Evolutionary conservation across 2,113 vertebrate genomes (phyloP), one percentile per base, ranked within the genome.

Genomic region (Heliornis fulica): DNA sequence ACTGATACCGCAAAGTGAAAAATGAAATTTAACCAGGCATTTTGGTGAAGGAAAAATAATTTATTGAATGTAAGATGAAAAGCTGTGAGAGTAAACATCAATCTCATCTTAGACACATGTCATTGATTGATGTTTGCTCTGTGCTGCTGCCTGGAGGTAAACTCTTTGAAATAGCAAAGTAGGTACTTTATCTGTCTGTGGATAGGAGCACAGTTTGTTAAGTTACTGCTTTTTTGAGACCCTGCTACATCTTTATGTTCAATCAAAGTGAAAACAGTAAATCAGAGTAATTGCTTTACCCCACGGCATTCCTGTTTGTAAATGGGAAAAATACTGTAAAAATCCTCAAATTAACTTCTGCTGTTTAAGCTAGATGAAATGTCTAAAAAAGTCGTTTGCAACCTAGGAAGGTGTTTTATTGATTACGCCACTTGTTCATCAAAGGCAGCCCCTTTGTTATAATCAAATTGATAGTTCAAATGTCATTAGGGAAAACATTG

Each of bases 271-370:
- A 96, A 96, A 97, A 97, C 96, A 97, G 96, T 97, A 98, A 98
- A 98, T 98, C 97, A 98, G 97, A 96, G 95, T 98, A 98, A 98
- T 98, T 97, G 97, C 97, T 98, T 97, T 95, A 96, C 97, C 97
- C 96, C 89, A 94, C 17, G 70, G 97, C 97, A 96, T 96, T 97
- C 89, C 96, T 97, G 93, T 97, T 97, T 96, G 86, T 97, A 97
- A 96, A 96, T 96, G 92, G 94, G 93, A 63, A 96, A 97, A 95
- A 93, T 98, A 97, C 94, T 93, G 96, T 97, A 97, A 96, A 97
- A 98, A 97, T 96, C 90, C 89, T 95, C 87, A 97, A 96, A 97
- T 97, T 97, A 98, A 97, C 95, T 97, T 97, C 92, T 96, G 84
- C 89, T 96, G 96, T 96, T 97, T 95, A 96, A 95, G 81, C 82